These are phyloP conservation scores for Nephrotoma flavescens DNA, from an alignment of 2,888 invertebrate species.

Conservation along the genomic window DNA sequence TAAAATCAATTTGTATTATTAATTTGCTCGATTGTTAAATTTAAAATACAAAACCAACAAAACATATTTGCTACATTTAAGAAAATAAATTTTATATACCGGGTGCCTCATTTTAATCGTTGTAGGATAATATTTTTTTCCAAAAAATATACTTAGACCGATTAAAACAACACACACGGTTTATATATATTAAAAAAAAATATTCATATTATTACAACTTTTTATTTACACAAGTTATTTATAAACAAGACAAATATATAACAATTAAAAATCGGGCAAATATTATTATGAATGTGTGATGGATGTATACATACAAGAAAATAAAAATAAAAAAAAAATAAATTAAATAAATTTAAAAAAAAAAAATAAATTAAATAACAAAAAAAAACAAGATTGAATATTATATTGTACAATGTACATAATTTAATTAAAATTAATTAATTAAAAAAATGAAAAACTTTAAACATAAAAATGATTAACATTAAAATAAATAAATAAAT, in stretches of 20 bases:
- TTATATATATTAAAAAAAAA: background rate
- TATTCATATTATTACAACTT: background rate
- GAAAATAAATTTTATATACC: background rate
- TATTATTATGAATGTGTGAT: conserved; percentile 41
- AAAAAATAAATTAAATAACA: conserved; percentile 4
- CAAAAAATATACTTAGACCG: no score
- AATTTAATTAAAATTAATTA: conserved; percentile 6
- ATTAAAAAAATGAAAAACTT: conserved; percentile 4
- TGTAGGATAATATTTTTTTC: no score
- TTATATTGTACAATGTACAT: conserved; percentile 14
- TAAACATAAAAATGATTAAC: conserved; percentile 1
- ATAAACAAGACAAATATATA: background rate
- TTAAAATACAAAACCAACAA: background rate
- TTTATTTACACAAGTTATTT: background rate
- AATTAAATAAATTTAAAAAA: conserved; percentile 1
- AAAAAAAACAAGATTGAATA: background rate
- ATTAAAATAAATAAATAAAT: conserved; percentile 5
- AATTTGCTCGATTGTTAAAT: background rate
- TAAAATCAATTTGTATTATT: background rate
- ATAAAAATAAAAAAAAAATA: conserved; percentile 13
- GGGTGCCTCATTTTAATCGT: no score
- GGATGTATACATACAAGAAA: conserved; percentile 45
- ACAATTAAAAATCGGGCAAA: background rate
- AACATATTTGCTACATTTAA: background rate
- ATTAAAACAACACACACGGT: no score